These are phyloP conservation scores for Synergus japonicus DNA, from an alignment of 2,888 invertebrate genomes.

Conservation along the genomic window DNA sequence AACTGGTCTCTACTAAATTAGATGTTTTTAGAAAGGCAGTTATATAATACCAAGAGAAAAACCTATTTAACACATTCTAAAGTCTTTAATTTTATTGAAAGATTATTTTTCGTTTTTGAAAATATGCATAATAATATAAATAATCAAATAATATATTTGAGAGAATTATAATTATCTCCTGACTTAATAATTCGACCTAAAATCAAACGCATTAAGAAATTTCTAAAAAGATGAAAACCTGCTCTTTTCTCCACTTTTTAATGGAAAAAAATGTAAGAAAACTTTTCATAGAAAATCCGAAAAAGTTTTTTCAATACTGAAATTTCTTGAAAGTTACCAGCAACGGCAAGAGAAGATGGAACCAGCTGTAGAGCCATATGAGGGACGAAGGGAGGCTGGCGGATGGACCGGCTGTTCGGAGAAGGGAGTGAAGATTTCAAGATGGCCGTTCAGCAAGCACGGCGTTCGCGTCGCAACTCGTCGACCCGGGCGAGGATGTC, in stretches of 20 bases:
- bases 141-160: too few relatives aligned
- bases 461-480: slow-evolving; percentile 66
- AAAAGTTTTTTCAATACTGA: neutral
- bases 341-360: neutral
- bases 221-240: too few relatives aligned
- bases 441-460: slow-evolving; percentile 69
- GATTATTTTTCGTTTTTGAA: too few relatives aligned
- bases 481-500: slow-evolving; percentile 51
- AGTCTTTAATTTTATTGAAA: too few relatives aligned
- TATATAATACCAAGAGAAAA: too few relatives aligned
- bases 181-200: too few relatives aligned
- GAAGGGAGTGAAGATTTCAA: slow-evolving; percentile 64
- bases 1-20: too few relatives aligned
- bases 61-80: too few relatives aligned
- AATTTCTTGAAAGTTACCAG: neutral
- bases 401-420: slow-evolving; percentile 62
- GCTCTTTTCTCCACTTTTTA: neutral
- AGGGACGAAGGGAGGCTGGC: slow-evolving; percentile 56
- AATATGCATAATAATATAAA: too few relatives aligned
- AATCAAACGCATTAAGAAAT: too few relatives aligned
- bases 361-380: neutral
- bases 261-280: neutral
- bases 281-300: neutral
- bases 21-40: too few relatives aligned
- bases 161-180: too few relatives aligned